Conservation (phyloP, 1,140 invertebrate genomes). For the Drosophila burlai region DNA sequence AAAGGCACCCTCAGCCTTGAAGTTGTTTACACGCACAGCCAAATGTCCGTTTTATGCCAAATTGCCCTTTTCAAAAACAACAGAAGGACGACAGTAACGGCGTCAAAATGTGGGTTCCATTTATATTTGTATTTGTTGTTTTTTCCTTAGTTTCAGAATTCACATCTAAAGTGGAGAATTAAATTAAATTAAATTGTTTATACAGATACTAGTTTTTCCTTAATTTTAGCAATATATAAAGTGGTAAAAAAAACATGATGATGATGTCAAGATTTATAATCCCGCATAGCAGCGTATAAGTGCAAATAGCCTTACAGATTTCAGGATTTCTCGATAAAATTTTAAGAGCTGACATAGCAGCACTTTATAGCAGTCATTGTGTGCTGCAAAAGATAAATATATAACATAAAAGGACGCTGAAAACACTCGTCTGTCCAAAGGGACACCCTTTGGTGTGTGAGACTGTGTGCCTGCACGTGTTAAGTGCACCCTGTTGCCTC, state of each 20-base stretch:
- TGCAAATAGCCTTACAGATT: too few relatives aligned
- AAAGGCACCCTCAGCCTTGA: slow-evolving; percentile 32
- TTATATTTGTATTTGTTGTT: not conserved
- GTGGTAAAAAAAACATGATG: not conserved
- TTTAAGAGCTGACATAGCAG: slow-evolving; percentile 13
- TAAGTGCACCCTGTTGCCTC: slow-evolving; percentile 1
- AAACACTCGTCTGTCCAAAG: slow-evolving; percentile 22
- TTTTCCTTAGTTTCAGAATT: not conserved
- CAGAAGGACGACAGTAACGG: not conserved
- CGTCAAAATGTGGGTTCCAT: not conserved
- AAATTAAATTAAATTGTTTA: not conserved
- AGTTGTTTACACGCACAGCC: slow-evolving; percentile 30
- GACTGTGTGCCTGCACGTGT: slow-evolving; percentile 34
- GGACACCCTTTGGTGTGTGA: slow-evolving; percentile 41
- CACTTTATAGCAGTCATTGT: slow-evolving; percentile 30
- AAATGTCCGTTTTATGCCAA: slow-evolving; percentile 19
- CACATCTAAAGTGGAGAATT: not conserved
- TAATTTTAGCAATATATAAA: not conserved
- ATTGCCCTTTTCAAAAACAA: slow-evolving; percentile 41
- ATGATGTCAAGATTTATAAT: not conserved
- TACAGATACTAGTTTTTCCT: not conserved
- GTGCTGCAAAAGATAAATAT: slow-evolving; percentile 40
- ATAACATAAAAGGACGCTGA: slow-evolving; percentile 57
- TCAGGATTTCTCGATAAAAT: not conserved
- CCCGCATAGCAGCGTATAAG: too few relatives aligned